Evolutionary conservation across 2,888 invertebrate species (phyloP), one percentile per base, ranked within the genome.

Genomic region (Drosophila paranaensis): DNA sequence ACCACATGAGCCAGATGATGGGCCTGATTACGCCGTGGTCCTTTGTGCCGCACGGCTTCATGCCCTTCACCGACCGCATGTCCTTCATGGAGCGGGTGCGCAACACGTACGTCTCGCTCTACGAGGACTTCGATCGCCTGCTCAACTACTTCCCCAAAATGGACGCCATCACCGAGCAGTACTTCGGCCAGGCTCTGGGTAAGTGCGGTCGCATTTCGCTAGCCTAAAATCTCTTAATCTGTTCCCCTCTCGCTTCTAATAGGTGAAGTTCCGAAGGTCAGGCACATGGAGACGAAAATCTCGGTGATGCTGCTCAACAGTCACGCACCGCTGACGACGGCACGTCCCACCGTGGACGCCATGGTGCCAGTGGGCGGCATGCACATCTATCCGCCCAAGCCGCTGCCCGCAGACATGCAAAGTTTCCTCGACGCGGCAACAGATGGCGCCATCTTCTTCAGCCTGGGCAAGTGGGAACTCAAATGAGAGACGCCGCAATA

Each of bases 301-400:
- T 93, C 94, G 1, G 79, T 94, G 6, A 90, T 94, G 40, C 76
- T 95, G 51, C 79, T 93, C 0, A 94, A 95, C 82, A 93, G 93
- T 55, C 93, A 94, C 88, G 91, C 92, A 42, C 92, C 93, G 5
- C 74, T 94, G 40, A 92, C 93, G 39, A 93, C 93, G 5, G 82
- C 93, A 6, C 91, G 93, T 54, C 94, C 94, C 9, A 84, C 91
- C 0, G 91, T 93, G 2, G 91, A 93, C 2, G 92, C 92, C 5
- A 90, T 94, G 73, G 89, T 94, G 10, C 93, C 94, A 54, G 93
- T 95, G 8, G 95, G 94, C 11, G 95, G 95, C 39, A 90, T 94
- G 61, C 95, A 95, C 70, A 93, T 95, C 45, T 92, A 92, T 56
- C 89, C 91, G 14, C 90, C 92, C 25, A 92, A 93, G 60, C 69